These are phyloP conservation scores for Coluber constrictor DNA, from an alignment of 2,797 vertebrate genomes.

Conservation along the genomic window DNA sequence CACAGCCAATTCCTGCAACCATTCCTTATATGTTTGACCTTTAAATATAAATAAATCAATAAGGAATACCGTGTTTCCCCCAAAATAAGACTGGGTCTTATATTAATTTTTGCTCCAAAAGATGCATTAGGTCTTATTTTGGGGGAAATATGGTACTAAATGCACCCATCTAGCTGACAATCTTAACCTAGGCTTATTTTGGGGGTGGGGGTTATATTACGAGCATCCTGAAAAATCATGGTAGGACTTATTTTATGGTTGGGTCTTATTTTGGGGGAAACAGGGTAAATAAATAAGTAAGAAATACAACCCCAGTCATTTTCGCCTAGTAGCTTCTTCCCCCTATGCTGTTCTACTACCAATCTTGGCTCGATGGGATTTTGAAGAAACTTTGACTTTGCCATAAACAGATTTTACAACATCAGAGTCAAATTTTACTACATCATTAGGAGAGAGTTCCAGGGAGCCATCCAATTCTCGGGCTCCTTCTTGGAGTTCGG, in stretches of 20 bases:
- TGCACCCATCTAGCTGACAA: too few species aligned
- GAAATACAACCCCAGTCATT: neutral
- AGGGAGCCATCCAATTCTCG: conserved; percentile 68
- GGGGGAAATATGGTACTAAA: too few species aligned
- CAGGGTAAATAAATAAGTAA: neutral
- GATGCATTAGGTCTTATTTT: too few species aligned
- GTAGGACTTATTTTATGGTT: too few species aligned
- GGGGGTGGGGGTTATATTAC: too few species aligned
- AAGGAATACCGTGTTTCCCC: neutral
- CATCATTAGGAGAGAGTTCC: conserved; percentile 76
- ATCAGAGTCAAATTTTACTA: conserved; percentile 81
- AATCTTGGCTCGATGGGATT: conserved; percentile 59
- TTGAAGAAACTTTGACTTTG: conserved; percentile 71
- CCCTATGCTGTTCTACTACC: neutral
- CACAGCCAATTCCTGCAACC: neutral
- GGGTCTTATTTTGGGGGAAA: too few species aligned
- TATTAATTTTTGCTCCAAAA: too few species aligned
- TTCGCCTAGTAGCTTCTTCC: neutral
- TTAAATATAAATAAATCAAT: neutral
- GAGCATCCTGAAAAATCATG: too few species aligned
- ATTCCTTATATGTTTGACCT: neutral
- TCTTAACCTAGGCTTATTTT: too few species aligned
- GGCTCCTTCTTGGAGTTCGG: conserved; percentile 62
- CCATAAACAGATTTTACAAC: conserved; percentile 82
- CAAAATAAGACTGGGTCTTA: too few species aligned